Conservation (phyloP, 2,888 invertebrate genomes). For the Rhorus exstirpatorius region DNA sequence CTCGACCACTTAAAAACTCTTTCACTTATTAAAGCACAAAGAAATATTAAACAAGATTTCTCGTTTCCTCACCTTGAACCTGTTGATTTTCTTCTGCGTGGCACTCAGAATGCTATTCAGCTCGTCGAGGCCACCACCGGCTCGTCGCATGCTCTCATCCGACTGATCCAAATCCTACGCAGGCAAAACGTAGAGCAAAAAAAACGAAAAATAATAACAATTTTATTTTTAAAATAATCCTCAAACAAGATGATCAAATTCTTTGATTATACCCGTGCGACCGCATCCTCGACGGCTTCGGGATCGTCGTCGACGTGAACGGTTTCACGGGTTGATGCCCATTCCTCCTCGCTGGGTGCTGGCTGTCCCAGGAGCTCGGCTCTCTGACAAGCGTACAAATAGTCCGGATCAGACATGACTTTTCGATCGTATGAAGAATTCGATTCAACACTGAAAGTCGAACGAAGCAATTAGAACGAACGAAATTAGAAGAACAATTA, state of each 20-base stretch:
- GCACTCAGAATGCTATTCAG: constrained; percentile 92
- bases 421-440: no score
- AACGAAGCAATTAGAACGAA: no score
- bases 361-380: constrained; percentile 92
- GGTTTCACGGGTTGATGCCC: constrained; percentile 75
- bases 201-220: constrained; percentile 2
- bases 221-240: no score
- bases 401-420: constrained; percentile 84
- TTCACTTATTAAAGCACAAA: no score
- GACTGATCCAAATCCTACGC: constrained; percentile 89
- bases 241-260: no score
- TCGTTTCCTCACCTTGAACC: constrained; percentile 92
- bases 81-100: constrained; percentile 95
- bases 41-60: background rate
- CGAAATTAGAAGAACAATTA: no score
- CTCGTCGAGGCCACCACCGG: constrained; percentile 92
- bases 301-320: constrained; percentile 67
- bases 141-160: constrained; percentile 89
- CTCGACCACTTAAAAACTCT: no score
- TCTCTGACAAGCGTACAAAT: constrained; percentile 92
- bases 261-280: constrained; percentile 73
- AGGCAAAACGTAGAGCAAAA: constrained; percentile 73
- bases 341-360: constrained; percentile 90
- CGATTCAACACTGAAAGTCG: background rate
- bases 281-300: constrained; percentile 74